phyloP scores from a whole-genome alignment of 2,888 invertebrate genomes.

The Pedicia rivosa region DNA sequence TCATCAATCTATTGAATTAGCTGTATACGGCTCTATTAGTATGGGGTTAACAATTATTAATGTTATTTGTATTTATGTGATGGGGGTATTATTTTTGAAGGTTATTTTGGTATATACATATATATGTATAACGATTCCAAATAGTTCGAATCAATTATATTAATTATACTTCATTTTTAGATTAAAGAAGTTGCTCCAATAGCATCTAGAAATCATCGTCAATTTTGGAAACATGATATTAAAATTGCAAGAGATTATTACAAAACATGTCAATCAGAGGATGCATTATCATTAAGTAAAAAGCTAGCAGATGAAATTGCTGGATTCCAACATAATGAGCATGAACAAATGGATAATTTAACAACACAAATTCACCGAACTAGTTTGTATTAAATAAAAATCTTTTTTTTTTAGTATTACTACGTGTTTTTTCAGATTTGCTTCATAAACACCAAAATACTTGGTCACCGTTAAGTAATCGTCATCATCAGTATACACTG shows the following conservation, averaged over 20 bases:
- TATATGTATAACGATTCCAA: too few species aligned
- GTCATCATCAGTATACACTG: slow-evolving; percentile 5
- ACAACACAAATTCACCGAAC: not conserved
- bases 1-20: slow-evolving; percentile 42
- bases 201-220: slow-evolving; percentile 30
- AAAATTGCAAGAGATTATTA: slow-evolving; percentile 42
- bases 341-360: not conserved
- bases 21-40: slow-evolving; percentile 47
- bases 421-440: not conserved
- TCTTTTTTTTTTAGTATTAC: too few species aligned
- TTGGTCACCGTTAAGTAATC: slow-evolving; percentile 23
- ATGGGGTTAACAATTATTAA: slow-evolving; percentile 57
- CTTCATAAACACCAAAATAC: slow-evolving; percentile 20
- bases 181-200: slow-evolving; percentile 45
- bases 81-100: slow-evolving; percentile 54
- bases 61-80: slow-evolving; percentile 52
- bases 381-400: too few species aligned
- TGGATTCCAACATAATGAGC: slow-evolving; percentile 14
- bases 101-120: slow-evolving; percentile 21
- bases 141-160: not conserved
- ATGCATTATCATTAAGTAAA: slow-evolving; percentile 20
- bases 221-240: slow-evolving; percentile 48
- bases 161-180: slow-evolving; percentile 19
- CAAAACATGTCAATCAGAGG: slow-evolving; percentile 26
- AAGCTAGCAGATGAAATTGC: slow-evolving; percentile 23